Conservation (phyloP, 2,113 vertebrate genomes). For the Poeciliopsis retropinna region DNA sequence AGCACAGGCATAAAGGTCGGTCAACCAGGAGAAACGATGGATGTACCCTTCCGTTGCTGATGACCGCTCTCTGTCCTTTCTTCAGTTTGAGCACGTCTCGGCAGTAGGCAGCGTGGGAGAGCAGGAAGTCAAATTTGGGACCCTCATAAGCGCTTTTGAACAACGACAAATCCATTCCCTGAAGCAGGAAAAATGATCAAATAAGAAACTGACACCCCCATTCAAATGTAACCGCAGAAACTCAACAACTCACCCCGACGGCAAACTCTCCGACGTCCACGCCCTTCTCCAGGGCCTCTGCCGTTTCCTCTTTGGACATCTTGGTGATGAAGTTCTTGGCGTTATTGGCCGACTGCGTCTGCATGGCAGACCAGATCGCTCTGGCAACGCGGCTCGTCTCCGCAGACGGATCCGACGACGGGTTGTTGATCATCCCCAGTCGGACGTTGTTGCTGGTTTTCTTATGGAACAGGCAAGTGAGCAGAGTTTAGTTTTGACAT, state of each 20-base stretch:
- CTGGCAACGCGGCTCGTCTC: conserved; percentile 82
- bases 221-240: background rate
- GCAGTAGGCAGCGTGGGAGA: conserved; percentile 91
- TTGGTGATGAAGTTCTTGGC: conserved; percentile 99
- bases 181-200: conserved; percentile 33
- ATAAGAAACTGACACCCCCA: background rate
- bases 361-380: conserved; percentile 93
- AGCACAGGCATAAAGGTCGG: background rate
- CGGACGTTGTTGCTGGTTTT: conserved; percentile 93
- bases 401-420: conserved; percentile 72
- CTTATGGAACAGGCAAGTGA: conserved; percentile 36
- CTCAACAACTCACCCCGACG: conserved; percentile 84
- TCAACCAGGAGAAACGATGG: background rate
- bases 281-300: conserved; percentile 82
- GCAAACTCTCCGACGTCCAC: conserved; percentile 85
- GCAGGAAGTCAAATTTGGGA: conserved; percentile 89
- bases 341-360: conserved; percentile 91
- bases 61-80: conserved; percentile 92
- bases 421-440: conserved; percentile 93
- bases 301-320: conserved; percentile 91
- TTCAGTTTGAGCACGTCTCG: conserved; percentile 93
- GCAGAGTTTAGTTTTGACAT: background rate
- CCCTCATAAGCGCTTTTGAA: conserved; percentile 90
- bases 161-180: conserved; percentile 93
- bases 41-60: conserved; percentile 97